These are phyloP conservation scores for Halictus ligatus DNA, from an alignment of 2,888 invertebrate genomes.

Conservation along the genomic window DNA sequence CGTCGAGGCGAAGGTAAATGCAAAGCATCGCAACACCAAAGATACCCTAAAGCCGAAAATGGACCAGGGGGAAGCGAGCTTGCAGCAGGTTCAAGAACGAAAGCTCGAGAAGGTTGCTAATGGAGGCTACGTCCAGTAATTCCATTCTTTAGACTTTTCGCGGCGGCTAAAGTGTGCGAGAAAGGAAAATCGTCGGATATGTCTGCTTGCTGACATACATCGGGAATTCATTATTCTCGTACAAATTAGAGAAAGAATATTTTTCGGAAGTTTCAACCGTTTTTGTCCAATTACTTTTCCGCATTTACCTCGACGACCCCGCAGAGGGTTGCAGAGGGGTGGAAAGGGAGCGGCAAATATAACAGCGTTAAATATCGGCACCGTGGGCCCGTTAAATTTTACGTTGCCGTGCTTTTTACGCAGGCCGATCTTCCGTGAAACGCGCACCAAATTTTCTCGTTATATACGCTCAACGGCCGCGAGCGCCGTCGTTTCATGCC, in stretches of 20 bases:
- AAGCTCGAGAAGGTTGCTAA: no score
- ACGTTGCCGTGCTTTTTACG: conserved; percentile 24
- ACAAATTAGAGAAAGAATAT: background rate
- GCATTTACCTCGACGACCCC: background rate
- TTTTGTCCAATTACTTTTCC: background rate
- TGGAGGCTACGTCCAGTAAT: no score
- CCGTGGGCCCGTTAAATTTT: conserved; percentile 30
- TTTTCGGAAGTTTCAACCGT: background rate
- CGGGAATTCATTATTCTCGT: no score
- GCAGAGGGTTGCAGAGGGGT: background rate
- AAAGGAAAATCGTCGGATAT: no score
- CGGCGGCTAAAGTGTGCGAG: no score
- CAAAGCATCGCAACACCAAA: no score
- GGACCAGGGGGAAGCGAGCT: no score
- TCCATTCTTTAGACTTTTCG: no score
- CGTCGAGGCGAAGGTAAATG: no score
- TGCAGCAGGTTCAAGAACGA: no score
- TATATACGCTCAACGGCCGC: background rate
- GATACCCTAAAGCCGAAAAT: no score
- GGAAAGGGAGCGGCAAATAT: background rate
- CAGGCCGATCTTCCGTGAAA: conserved; percentile 18
- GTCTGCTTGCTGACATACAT: no score
- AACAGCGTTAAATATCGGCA: conserved; percentile 30
- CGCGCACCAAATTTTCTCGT: conserved; percentile 7
- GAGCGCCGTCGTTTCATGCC: background rate